A percentile compares a stretch with the other conserved stretches of the same genome.
phyloP scores from a whole-genome alignment of 1,140 invertebrate species.

The Caenorhabditis brenneri region DNA sequence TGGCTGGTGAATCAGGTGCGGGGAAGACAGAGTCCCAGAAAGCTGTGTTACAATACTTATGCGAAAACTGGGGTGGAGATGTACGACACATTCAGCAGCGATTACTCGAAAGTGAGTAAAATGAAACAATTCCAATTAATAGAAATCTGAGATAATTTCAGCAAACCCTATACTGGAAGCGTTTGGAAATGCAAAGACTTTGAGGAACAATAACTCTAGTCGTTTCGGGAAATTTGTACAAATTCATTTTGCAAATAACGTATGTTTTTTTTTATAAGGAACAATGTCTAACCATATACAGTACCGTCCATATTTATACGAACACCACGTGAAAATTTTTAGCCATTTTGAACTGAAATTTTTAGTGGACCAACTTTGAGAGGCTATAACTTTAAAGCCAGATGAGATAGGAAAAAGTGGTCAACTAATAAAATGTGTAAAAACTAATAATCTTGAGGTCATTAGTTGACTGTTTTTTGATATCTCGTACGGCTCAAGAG shows the following conservation, averaged over 20 bases:
- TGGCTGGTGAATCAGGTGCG: slow-evolving; percentile 88
- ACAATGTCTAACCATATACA: too few species aligned
- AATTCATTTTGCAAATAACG: slow-evolving; percentile 87
- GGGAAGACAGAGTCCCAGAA: slow-evolving; percentile 99
- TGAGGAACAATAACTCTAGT: slow-evolving; percentile 94
- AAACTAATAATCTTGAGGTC: too few species aligned
- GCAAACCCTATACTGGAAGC: slow-evolving; percentile 92
- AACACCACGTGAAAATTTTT: too few species aligned
- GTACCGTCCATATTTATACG: too few species aligned
- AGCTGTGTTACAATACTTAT: slow-evolving; percentile 85
- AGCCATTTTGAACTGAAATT: too few species aligned
- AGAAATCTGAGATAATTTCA: not conserved
- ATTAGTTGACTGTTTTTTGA: too few species aligned
- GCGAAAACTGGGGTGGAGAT: slow-evolving; percentile 83
- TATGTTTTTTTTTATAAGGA: slow-evolving; percentile 47
- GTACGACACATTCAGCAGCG: slow-evolving; percentile 88
- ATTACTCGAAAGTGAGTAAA: slow-evolving; percentile 82
- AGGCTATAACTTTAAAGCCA: too few species aligned
- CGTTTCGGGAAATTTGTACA: slow-evolving; percentile 99
- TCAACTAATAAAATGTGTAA: too few species aligned
- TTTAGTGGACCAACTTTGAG: too few species aligned
- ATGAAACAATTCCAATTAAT: not conserved
- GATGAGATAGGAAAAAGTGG: too few species aligned
- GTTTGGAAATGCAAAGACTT: slow-evolving; percentile 93
- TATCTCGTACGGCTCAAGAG: too few species aligned